Conservation (phyloP, 2,888 invertebrate genomes). For the Apotomis betuletana region DNA sequence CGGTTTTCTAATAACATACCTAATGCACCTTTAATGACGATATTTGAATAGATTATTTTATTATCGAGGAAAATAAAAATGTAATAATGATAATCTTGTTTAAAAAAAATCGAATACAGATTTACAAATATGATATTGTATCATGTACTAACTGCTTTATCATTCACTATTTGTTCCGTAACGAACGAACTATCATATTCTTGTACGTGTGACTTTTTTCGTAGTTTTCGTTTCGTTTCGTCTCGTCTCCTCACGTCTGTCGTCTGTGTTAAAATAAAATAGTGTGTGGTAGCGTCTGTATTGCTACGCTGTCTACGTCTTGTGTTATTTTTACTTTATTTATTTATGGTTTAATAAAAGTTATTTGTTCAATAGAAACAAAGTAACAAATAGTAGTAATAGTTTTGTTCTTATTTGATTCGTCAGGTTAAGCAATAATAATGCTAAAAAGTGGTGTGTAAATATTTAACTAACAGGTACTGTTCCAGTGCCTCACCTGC, state of each 20-base stretch:
- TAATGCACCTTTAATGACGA: no score
- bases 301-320: slow-evolving; percentile 15
- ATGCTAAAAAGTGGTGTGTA: slow-evolving; percentile 50
- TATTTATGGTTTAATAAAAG: slow-evolving; percentile 32
- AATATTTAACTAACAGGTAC: slow-evolving; percentile 56
- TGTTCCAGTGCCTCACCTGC: slow-evolving; percentile 54
- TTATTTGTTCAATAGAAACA: slow-evolving; percentile 5
- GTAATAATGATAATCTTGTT: no score
- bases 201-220: slow-evolving; percentile 19
- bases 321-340: slow-evolving; percentile 35
- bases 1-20: no score
- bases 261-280: slow-evolving; percentile 1
- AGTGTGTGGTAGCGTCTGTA: slow-evolving; percentile 14
- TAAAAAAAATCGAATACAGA: no score
- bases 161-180: slow-evolving; percentile 10
- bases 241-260: no score
- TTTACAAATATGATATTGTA: not conserved
- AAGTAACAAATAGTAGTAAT: not conserved
- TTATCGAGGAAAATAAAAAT: no score
- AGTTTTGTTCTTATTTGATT: slow-evolving; percentile 5
- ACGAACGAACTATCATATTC: not conserved
- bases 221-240: not conserved
- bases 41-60: no score
- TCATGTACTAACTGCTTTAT: slow-evolving; percentile 27
- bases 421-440: slow-evolving; percentile 36